Evolutionary conservation across 2,797 vertebrate genomes (phyloP), one percentile per base, ranked within the genome.

Genomic region (Mormyrus proboscirostris): DNA sequence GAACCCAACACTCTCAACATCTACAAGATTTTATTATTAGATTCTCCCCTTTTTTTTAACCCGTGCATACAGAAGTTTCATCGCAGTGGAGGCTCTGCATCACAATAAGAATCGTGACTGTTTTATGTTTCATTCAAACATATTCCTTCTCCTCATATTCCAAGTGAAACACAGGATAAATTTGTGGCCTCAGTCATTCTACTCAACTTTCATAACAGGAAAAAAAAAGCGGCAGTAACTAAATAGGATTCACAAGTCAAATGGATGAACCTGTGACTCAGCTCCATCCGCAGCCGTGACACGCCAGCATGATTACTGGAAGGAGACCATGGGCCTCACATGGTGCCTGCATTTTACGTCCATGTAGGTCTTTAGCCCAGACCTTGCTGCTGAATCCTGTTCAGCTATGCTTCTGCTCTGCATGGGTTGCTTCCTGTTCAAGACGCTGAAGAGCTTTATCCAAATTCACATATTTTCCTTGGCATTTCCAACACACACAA

Each of bases 371-470:
- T 59, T 87, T 41, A 51, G 33, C 33, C 85, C 50, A 9, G 50
- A 87, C n/a, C 12, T 53, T 86, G 50, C 50, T 8, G 53, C 29
- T 53, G 50, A 87, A 53, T n/a, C 85, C 51, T 57, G 29, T 41
- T 59, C 85, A 33, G 53, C 85, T 57, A 87, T 51, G 29, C 53
- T 41, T 53, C 33, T 87, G 29, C 16, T 53, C 29, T 85, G 12
- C 49, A 50, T 85, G 83, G 51, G 38, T 82, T 44, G 25, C 73
- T 88, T 41, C 69, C 50, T 88, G 33, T 88, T n/a, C 49, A 82
- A 55, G 33, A 50, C 51, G 25, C 44, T 53, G 50, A 22, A n/a
- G 51, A 82, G 73, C 50, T 1, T 12, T n/a, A 79, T 29, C 69
- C 47, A 38, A 51, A 79, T 51, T 73, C 69, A 55, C 50, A 57